Percentiles rank a stretch among this genome's conserved stretches.
phyloP scores from a whole-genome alignment of 2,888 invertebrate genomes.

The Parapristionchus giblindavisi region DNA sequence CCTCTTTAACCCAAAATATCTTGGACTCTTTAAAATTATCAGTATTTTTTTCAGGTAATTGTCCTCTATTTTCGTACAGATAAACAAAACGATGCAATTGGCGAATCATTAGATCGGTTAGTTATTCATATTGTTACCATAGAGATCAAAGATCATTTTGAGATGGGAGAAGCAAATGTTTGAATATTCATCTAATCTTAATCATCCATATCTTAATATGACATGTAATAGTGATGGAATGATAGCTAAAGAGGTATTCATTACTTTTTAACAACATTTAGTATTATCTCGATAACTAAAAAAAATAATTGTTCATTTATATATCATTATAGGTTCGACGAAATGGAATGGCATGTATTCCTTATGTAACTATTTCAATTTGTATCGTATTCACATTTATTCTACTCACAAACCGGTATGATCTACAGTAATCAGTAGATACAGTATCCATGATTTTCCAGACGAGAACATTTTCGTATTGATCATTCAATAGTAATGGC shows the following conservation, averaged over 20 bases:
- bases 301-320: background rate
- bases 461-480: slow-evolving; percentile 51
- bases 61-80: slow-evolving; percentile 63
- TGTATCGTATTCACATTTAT: slow-evolving; percentile 54
- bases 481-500: slow-evolving; percentile 54
- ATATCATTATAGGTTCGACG: slow-evolving; percentile 50
- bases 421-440: background rate
- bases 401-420: slow-evolving; percentile 44
- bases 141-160: background rate
- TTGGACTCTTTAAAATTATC: background rate
- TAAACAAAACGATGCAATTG: slow-evolving; percentile 46
- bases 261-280: background rate
- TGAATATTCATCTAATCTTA: slow-evolving; percentile 49
- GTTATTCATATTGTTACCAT: too few relatives aligned
- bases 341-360: slow-evolving; percentile 59
- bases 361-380: slow-evolving; percentile 56
- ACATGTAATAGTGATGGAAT: slow-evolving; percentile 56
- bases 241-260: slow-evolving; percentile 56
- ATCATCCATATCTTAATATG: slow-evolving; percentile 55
- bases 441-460: background rate
- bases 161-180: slow-evolving; percentile 55
- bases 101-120: slow-evolving; percentile 43
- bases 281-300: background rate
- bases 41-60: slow-evolving; percentile 47
- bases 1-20: background rate